phyloP scores from a whole-genome alignment of 2,888 invertebrate species.

The Thumatha senex region DNA sequence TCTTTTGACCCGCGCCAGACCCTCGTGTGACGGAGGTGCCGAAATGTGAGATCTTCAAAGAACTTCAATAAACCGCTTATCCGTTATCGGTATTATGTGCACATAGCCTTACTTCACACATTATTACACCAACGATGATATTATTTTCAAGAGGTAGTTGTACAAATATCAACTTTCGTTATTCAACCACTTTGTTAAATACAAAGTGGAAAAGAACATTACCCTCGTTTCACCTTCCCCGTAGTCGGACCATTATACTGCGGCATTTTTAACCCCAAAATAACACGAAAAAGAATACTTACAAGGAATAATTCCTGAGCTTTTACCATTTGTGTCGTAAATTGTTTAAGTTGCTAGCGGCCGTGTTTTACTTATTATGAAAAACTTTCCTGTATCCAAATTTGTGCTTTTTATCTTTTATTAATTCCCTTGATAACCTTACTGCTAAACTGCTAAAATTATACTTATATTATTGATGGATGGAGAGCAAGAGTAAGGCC shows the following conservation, averaged over 20 bases:
- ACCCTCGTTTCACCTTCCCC: slow-evolving; percentile 2
- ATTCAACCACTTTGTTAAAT: slow-evolving; percentile 12
- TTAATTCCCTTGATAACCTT: no score
- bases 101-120: slow-evolving; percentile 5
- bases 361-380: no score
- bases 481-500: no score
- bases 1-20: no score
- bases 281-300: slow-evolving; percentile 1
- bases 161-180: slow-evolving; percentile 6
- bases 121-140: slow-evolving; percentile 6
- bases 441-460: no score
- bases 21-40: background rate
- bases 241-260: slow-evolving; percentile 13
- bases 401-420: no score
- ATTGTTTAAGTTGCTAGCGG: background rate
- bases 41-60: no score
- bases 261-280: slow-evolving; percentile 15
- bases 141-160: slow-evolving; percentile 9
- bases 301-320: background rate
- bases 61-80: background rate
- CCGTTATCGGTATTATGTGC: background rate
- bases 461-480: no score
- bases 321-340: background rate
- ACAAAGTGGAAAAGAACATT: slow-evolving; percentile 14
- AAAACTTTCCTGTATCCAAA: background rate